Evolutionary conservation across 2,888 invertebrate genomes (phyloP).

Genomic region (Agriopis marginaria): DNA sequence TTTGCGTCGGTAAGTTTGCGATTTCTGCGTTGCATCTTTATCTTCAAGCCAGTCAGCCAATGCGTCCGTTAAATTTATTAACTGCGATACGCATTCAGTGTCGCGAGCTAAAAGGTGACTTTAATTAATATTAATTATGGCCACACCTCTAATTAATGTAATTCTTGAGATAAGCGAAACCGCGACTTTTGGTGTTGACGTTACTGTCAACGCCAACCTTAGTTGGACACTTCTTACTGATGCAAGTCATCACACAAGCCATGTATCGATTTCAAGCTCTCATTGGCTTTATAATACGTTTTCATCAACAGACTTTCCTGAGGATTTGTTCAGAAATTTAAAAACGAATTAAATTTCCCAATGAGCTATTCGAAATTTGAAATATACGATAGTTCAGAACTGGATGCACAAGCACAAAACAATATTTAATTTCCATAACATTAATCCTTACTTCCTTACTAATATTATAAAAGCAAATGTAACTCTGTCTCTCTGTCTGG

Average conservation of each 20-base stretch:
- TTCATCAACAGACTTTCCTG: too few species aligned
- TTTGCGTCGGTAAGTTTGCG: constrained; percentile 46
- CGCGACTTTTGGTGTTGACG: constrained; percentile 57
- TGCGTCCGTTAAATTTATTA: constrained; percentile 83
- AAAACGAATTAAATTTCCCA: too few species aligned
- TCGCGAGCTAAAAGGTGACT: constrained; percentile 83
- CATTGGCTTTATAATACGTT: background rate
- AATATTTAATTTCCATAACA: too few species aligned
- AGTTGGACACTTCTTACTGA: constrained; percentile 18
- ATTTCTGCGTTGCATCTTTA: constrained; percentile 76
- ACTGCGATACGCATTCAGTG: constrained; percentile 85
- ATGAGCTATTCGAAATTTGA: too few species aligned
- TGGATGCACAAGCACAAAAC: too few species aligned
- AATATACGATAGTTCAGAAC: too few species aligned
- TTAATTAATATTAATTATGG: constrained; percentile 86
- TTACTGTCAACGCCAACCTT: constrained; percentile 28
- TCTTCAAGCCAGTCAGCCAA: constrained; percentile 77
- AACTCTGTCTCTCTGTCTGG: too few species aligned
- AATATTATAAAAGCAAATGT: too few species aligned
- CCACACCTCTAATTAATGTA: constrained; percentile 86
- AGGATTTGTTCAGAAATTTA: too few species aligned
- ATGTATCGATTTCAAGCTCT: constrained; percentile 24
- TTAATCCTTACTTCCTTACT: too few species aligned
- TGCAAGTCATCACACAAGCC: background rate
- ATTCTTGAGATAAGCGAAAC: constrained; percentile 77